These are phyloP conservation scores for Zosterops japonicus DNA, from an alignment of 2,113 vertebrate species.

Conservation along the genomic window DNA sequence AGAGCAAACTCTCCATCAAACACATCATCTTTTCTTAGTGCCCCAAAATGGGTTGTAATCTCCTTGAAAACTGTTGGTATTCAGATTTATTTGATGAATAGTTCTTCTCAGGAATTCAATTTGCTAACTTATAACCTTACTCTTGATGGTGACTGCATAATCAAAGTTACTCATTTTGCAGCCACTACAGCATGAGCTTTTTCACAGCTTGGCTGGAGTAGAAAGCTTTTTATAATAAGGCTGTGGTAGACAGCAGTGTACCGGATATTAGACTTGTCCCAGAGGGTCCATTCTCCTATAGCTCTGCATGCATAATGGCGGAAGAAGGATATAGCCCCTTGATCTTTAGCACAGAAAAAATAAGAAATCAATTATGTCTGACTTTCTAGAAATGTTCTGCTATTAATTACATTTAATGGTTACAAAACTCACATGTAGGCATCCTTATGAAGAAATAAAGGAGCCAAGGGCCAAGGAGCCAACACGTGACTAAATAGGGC, in stretches of 20 bases:
- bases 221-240: conserved; percentile 65
- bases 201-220: conserved; percentile 54
- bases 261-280: conserved; percentile 70
- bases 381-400: conserved; percentile 65
- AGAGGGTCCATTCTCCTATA: conserved; percentile 68
- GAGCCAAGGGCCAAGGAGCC: conserved; percentile 19
- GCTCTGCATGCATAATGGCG: conserved; percentile 59
- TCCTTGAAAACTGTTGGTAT: conserved; percentile 43
- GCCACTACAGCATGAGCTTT: conserved; percentile 48
- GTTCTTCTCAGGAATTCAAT: conserved; percentile 52
- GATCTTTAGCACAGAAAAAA: conserved; percentile 70
- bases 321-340: conserved; percentile 68
- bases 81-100: conserved; percentile 62
- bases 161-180: conserved; percentile 65
- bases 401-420: conserved; percentile 72
- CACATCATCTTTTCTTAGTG: conserved; percentile 20
- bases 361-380: conserved; percentile 70
- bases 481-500: background rate
- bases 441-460: conserved; percentile 43
- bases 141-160: conserved; percentile 50
- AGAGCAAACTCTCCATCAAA: conserved; percentile 20
- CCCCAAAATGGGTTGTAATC: background rate
- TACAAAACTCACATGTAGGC: conserved; percentile 49
- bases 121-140: conserved; percentile 46
- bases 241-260: conserved; percentile 43